phyloP scores from a whole-genome alignment of 1,140 invertebrate genomes.

The Cherax quadricarinatus region DNA sequence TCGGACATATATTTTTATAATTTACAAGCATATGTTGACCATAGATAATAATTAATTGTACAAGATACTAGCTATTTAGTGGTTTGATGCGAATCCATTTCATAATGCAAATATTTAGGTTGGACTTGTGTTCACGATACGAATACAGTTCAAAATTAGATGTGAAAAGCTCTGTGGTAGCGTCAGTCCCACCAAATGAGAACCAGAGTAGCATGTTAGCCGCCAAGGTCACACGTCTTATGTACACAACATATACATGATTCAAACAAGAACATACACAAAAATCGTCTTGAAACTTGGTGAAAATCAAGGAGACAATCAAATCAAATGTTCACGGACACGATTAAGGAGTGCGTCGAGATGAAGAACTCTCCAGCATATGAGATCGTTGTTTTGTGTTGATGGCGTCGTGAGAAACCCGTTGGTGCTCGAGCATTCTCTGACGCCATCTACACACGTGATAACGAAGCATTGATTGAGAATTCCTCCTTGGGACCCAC shows the following conservation, averaged over 20 bases:
- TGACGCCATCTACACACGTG: background rate
- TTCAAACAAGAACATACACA: slow-evolving; percentile 61
- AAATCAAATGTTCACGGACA: slow-evolving; percentile 37
- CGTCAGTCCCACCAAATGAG: slow-evolving; percentile 51
- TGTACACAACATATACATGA: slow-evolving; percentile 71
- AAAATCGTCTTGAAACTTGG: slow-evolving; percentile 55
- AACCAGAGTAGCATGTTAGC: slow-evolving; percentile 49
- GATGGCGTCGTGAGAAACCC: background rate
- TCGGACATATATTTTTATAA: too few relatives aligned
- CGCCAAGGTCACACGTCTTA: slow-evolving; percentile 66
- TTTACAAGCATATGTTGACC: too few relatives aligned
- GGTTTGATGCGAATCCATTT: too few relatives aligned
- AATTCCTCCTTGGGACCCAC: slow-evolving; percentile 1
- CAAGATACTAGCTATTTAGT: too few relatives aligned
- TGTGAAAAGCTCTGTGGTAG: background rate
- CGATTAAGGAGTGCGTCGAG: slow-evolving; percentile 19
- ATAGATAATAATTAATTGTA: too few relatives aligned
- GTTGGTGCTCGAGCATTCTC: background rate
- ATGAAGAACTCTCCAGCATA: background rate
- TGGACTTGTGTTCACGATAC: too few relatives aligned
- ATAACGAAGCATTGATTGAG: slow-evolving; percentile 14
- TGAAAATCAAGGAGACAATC: slow-evolving; percentile 42
- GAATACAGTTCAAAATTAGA: background rate
- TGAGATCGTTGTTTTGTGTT: background rate
- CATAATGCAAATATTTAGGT: too few relatives aligned